Evolutionary conservation across 2,113 vertebrate genomes (phyloP).

Genomic region (Coturnix japonica): DNA sequence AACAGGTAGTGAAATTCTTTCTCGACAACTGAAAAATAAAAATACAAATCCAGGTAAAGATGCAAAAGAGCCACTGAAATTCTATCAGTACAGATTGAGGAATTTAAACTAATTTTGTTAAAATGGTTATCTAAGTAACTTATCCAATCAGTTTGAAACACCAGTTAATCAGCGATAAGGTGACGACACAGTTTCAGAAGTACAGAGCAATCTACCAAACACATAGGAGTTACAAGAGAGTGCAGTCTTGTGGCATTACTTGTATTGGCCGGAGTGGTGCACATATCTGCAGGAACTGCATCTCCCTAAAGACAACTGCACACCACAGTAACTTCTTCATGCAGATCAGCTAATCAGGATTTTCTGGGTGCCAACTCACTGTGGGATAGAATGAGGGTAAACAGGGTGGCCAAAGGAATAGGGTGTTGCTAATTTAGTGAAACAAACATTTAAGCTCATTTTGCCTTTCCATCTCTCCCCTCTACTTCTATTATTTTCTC

Average conservation of each 20-base stretch:
- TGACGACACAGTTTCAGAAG: background rate
- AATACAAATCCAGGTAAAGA: background rate
- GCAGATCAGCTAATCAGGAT: background rate
- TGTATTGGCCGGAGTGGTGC: background rate
- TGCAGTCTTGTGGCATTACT: background rate
- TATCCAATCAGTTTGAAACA: constrained; percentile 10
- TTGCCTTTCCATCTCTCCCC: background rate
- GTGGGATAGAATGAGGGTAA: constrained; percentile 10
- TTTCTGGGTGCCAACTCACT: constrained; percentile 1
- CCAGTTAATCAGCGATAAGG: background rate
- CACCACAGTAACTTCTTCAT: background rate
- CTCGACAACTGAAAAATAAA: background rate
- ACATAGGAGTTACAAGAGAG: background rate
- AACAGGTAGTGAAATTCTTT: background rate
- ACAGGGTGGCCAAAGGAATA: background rate
- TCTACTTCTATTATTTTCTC: background rate
- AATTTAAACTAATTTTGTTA: constrained; percentile 38
- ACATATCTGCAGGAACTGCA: background rate
- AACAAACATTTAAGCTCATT: background rate
- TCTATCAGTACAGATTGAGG: background rate
- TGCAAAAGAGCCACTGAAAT: background rate
- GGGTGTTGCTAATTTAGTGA: background rate
- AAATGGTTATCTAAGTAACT: constrained; percentile 21
- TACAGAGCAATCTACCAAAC: background rate
- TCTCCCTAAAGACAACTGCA: background rate